Evolutionary conservation across 1,140 invertebrate species (phyloP).

Genomic region (Olivierus martensii): DNA sequence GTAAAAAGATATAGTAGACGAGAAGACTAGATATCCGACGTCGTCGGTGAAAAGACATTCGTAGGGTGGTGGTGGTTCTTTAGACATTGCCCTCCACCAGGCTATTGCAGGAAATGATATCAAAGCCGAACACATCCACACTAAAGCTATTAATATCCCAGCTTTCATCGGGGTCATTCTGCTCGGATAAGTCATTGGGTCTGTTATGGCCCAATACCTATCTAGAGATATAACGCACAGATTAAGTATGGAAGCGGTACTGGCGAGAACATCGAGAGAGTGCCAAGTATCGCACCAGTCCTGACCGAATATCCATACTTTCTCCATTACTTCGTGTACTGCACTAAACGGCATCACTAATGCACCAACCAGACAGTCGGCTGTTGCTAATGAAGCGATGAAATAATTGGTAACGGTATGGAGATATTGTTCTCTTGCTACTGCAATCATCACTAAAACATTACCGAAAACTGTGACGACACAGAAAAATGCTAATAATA

Average conservation of each 20-base stretch:
- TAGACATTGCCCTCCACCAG: constrained; percentile 68
- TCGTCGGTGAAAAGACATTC: constrained; percentile 84
- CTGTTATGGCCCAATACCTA: constrained; percentile 94
- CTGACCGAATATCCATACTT: constrained; percentile 30
- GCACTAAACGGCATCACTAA: constrained; percentile 66
- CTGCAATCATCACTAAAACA: constrained; percentile 51
- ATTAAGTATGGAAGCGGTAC: constrained; percentile 90
- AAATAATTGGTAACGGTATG: constrained; percentile 67
- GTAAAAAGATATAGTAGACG: constrained; percentile 95
- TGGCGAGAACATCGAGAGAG: constrained; percentile 89
- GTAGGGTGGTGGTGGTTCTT: constrained; percentile 16
- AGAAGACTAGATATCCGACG: constrained; percentile 80
- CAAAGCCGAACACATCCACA: constrained; percentile 83
- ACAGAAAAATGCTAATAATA: constrained; percentile 43
- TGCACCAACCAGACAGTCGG: constrained; percentile 59
- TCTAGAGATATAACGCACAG: constrained; percentile 91
- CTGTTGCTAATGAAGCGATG: constrained; percentile 58
- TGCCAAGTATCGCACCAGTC: constrained; percentile 93
- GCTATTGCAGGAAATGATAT: constrained; percentile 94
- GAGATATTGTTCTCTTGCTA: constrained; percentile 49
- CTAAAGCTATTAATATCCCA: constrained; percentile 63
- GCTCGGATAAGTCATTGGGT: constrained; percentile 90
- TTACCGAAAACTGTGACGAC: constrained; percentile 53
- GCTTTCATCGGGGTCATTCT: constrained; percentile 72
- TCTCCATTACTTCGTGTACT: constrained; percentile 50